phyloP scores from a whole-genome alignment of 2,113 vertebrate species.

The Corvus cornix region DNA sequence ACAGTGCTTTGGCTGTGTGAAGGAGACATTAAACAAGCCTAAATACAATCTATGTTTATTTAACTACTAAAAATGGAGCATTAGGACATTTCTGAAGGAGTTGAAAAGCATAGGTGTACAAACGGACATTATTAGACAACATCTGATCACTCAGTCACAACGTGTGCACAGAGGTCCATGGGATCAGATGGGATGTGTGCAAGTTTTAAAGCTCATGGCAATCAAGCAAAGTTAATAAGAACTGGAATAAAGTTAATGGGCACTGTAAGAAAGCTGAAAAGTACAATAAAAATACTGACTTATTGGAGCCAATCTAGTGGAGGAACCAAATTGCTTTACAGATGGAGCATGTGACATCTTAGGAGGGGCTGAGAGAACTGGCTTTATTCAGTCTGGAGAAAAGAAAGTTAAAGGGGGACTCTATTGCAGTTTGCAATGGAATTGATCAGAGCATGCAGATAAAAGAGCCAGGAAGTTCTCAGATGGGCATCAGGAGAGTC shows the following conservation, averaged over 20 bases:
- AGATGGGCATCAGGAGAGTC: not conserved
- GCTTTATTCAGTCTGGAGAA: not conserved
- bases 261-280: not conserved
- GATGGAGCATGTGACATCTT: not conserved
- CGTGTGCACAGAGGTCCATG: rapidly evolving
- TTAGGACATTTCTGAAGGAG: not conserved
- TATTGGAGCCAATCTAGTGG: not conserved
- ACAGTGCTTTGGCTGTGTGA: not conserved
- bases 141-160: not conserved
- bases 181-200: not conserved
- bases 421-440: not conserved
- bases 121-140: not conserved
- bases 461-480: not conserved
- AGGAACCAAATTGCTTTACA: not conserved
- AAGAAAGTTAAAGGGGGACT: not conserved
- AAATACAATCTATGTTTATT: not conserved
- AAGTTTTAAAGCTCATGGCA: not conserved
- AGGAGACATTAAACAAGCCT: not conserved
- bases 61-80: not conserved
- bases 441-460: not conserved
- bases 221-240: not conserved
- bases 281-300: not conserved
- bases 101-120: not conserved
- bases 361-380: not conserved
- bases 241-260: not conserved